Evolutionary conservation across 2,113 vertebrate genomes (phyloP), one percentile per base, ranked within the genome.

Genomic region (Carassius auratus): DNA sequence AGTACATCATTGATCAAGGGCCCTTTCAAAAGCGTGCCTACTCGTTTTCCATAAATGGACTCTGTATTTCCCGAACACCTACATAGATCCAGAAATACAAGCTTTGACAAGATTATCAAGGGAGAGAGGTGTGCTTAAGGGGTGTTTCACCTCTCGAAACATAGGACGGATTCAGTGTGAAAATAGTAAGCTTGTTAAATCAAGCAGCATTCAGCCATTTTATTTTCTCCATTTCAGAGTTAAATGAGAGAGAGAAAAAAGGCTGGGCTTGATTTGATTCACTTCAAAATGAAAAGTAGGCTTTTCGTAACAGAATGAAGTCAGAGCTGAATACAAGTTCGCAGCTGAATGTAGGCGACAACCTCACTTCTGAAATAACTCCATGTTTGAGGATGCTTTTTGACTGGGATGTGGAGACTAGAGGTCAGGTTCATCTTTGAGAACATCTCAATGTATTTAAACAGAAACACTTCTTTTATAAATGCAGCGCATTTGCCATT

Each of bases 31-130:
- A 86, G 23, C 6, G 30, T 81, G 78, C 68, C 42, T 85, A 55
- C 88, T 82, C 69, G 17, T 59, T 71, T 45, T 83, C 86, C 81
- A 80, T 64, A 81, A 68, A 59, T 38, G 74, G 85, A 55, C n/a
- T 30, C 86, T 62, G 76, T 62, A 87, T 64, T 84, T 80, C 84
- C 84, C 62, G 17, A 57, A 89, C 92, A 92, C 91, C 93, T 91
- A 93, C 92, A 83, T 84, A 36, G 57, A 84, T 84, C 90, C 91
- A 50, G 61, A 91, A 93, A 93, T 93, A 92, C 90, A 88, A 90
- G 88, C 33, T 76, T 52, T 57, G 83, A 88, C 50, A 87, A 88
- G 75, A 85, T 80, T 76, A 85, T 86, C 87, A 85, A 89, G 90
- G 84, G 86, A 86, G 81, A 85, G 81, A 84, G 84, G 85, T 87